phyloP scores from a whole-genome alignment of 2,113 vertebrate genomes.

The Crotalus tigris region DNA sequence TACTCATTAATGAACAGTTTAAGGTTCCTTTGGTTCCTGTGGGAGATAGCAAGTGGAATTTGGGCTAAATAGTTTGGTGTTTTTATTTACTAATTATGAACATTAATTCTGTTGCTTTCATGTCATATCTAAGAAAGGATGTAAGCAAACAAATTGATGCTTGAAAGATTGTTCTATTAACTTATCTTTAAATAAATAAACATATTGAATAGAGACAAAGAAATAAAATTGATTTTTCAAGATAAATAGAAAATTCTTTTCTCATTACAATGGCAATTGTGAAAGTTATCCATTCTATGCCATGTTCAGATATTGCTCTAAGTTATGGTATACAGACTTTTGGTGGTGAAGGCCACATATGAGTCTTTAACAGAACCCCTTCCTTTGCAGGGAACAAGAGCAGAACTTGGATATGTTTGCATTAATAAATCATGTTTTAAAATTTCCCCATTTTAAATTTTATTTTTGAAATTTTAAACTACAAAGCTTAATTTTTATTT shows the following conservation, averaged over 20 bases:
- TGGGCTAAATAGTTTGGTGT: not conserved
- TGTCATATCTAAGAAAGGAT: not conserved
- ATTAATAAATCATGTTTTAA: too few species aligned
- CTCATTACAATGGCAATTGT: not conserved
- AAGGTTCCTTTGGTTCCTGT: not conserved
- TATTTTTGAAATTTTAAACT: too few species aligned
- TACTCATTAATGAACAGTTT: not conserved
- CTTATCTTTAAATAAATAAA: not conserved
- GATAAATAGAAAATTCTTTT: not conserved
- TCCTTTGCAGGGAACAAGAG: too few species aligned
- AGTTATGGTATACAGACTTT: not conserved
- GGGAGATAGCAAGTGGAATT: not conserved
- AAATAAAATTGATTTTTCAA: not conserved
- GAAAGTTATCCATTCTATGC: not conserved
- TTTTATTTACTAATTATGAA: not conserved
- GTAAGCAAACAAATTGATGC: not conserved
- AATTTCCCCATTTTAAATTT: too few species aligned
- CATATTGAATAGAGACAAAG: not conserved
- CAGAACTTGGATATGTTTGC: too few species aligned
- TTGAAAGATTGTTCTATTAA: not conserved
- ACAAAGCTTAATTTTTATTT: too few species aligned
- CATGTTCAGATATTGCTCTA: not conserved
- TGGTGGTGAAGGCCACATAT: too few species aligned
- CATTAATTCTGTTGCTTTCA: not conserved
- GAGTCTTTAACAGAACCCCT: too few species aligned